phyloP scores from a whole-genome alignment of 1,140 invertebrate species.

The Calliopsis andreniformis region DNA sequence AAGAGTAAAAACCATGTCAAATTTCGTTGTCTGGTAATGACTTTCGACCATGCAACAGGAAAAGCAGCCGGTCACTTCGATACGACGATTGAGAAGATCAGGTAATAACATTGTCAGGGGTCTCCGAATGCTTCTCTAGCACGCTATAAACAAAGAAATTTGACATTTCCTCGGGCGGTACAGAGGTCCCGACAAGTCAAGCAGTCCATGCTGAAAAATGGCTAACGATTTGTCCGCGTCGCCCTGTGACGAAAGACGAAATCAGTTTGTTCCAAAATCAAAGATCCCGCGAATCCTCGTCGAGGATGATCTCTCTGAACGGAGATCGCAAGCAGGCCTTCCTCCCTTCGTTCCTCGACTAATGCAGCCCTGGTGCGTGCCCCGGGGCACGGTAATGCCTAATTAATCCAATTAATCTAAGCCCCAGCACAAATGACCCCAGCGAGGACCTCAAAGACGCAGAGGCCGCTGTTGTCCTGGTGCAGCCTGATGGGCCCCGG shows the following conservation, averaged over 20 bases:
- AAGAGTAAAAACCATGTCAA: slow-evolving; percentile 80
- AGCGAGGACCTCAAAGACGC: slow-evolving; percentile 68
- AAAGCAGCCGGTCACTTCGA: slow-evolving; percentile 48
- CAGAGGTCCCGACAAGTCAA: neutral
- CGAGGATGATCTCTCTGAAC: slow-evolving; percentile 41
- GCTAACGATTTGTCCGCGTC: slow-evolving; percentile 38
- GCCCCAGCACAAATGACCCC: slow-evolving; percentile 79
- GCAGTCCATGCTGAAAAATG: slow-evolving; percentile 17
- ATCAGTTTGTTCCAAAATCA: slow-evolving; percentile 65
- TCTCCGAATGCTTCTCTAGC: too few relatives aligned
- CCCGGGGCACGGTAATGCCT: slow-evolving; percentile 79
- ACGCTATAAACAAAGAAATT: too few relatives aligned
- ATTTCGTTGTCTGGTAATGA: slow-evolving; percentile 78
- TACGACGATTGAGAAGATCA: slow-evolving; percentile 25
- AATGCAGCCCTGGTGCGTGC: slow-evolving; percentile 74
- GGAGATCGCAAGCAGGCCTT: slow-evolving; percentile 53
- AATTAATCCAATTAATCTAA: slow-evolving; percentile 82
- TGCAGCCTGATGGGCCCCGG: slow-evolving; percentile 75
- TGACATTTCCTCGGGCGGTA: neutral
- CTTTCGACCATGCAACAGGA: slow-evolving; percentile 75
- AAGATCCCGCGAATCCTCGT: slow-evolving; percentile 60
- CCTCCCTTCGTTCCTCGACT: slow-evolving; percentile 61
- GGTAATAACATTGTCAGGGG: too few relatives aligned
- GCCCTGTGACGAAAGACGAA: slow-evolving; percentile 58
- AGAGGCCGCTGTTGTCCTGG: slow-evolving; percentile 58